Conservation (phyloP, 1,140 invertebrate genomes). For the Drosophila insularis region DNA sequence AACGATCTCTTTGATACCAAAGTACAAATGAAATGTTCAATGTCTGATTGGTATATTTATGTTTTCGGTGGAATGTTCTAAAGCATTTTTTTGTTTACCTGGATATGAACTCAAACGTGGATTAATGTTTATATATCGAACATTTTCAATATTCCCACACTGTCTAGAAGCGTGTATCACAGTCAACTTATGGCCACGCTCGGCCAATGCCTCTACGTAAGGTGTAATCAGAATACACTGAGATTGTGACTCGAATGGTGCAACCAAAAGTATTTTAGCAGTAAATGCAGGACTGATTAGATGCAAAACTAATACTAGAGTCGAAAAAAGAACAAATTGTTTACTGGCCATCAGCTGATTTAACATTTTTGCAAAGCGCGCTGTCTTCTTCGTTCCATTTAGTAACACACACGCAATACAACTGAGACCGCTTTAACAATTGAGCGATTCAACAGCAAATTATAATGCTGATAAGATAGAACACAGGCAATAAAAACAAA, state of each 20-base stretch:
- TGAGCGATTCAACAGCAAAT: neutral
- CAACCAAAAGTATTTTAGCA: constrained; percentile 34
- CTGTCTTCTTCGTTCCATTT: neutral
- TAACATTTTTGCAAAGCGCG: constrained; percentile 17
- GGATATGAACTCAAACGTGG: neutral
- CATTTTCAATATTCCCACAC: constrained; percentile 13
- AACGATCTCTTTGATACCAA: neutral
- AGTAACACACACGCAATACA: neutral
- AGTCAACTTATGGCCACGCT: constrained; percentile 57
- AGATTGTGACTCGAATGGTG: constrained; percentile 39
- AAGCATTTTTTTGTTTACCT: constrained; percentile 18
- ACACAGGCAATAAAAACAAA: too few species aligned
- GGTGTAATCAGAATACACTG: constrained; percentile 49
- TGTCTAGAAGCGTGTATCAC: constrained; percentile 43
- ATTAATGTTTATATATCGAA: constrained; percentile 41
- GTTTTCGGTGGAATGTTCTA: neutral
- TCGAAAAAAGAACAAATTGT: neutral
- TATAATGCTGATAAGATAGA: constrained; percentile 29
- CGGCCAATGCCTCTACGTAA: constrained; percentile 34
- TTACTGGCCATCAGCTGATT: constrained; percentile 1
- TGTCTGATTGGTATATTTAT: too few species aligned
- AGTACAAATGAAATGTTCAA: neutral
- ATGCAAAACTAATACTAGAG: neutral
- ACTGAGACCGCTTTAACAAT: neutral
- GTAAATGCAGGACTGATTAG: neutral